These are phyloP conservation scores for Pollenia griseotomentosa DNA, from an alignment of 2,888 invertebrate species.

Conservation along the genomic window DNA sequence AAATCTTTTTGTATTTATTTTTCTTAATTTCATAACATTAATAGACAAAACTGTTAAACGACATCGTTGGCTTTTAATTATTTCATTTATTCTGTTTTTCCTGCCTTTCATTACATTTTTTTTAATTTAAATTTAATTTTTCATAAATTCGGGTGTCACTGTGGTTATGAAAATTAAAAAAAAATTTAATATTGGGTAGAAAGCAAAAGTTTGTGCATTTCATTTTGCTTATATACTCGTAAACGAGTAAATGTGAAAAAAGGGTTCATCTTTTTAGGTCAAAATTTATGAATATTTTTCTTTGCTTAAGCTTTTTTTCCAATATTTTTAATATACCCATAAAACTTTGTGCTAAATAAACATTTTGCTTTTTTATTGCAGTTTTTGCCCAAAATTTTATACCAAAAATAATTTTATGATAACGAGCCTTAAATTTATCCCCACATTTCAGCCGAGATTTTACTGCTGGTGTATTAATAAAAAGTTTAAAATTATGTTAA, in stretches of 20 bases:
- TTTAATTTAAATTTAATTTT: constrained; percentile 6
- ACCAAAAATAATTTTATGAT: too few species aligned
- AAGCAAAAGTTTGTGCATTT: background rate
- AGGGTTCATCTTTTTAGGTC: constrained; percentile 33
- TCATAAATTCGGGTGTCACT: constrained; percentile 6
- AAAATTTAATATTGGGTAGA: background rate
- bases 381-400: too few species aligned
- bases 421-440: too few species aligned
- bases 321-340: background rate
- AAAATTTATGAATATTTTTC: constrained; percentile 32
- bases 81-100: background rate
- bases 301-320: background rate
- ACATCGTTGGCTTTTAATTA: constrained; percentile 27
- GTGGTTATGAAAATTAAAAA: constrained; percentile 11
- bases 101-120: background rate
- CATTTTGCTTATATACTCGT: background rate
- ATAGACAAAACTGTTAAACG: constrained; percentile 10
- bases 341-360: constrained; percentile 8
- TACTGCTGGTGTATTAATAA: too few species aligned
- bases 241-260: background rate
- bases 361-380: background rate
- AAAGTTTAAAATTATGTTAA: too few species aligned
- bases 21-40: background rate
- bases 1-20: too few species aligned
- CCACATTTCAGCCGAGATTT: too few species aligned